Evolutionary conservation across 2,797 vertebrate genomes (phyloP).

Genomic region (Rhynchonycteris naso): DNA sequence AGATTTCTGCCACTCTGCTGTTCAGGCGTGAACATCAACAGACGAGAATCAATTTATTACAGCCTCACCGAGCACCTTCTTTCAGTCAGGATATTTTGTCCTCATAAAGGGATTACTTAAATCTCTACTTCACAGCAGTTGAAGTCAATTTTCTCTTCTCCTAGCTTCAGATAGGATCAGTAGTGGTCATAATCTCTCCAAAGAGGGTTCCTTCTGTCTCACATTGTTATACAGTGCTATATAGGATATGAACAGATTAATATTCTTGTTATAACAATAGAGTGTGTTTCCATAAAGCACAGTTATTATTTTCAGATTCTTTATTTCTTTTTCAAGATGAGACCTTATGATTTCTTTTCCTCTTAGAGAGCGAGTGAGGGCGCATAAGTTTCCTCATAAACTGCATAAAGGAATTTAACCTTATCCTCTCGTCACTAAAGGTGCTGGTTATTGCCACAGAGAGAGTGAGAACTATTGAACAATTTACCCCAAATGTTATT

Average conservation of each 20-base stretch:
- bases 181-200: conserved; percentile 36
- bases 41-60: conserved; percentile 4
- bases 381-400: not conserved
- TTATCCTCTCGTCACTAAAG: conserved; percentile 6
- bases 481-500: not conserved
- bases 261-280: conserved; percentile 35
- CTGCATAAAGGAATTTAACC: not conserved
- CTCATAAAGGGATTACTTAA: conserved; percentile 49
- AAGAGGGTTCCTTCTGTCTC: not conserved
- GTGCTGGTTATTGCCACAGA: not conserved
- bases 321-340: conserved; percentile 43
- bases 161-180: not conserved
- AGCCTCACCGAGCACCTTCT: not conserved
- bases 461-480: not conserved
- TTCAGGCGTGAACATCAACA: not conserved
- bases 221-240: not conserved
- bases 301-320: conserved; percentile 11
- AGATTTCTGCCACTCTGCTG: not conserved
- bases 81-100: conserved; percentile 36
- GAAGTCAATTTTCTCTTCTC: conserved; percentile 58
- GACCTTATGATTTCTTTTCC: conserved; percentile 16
- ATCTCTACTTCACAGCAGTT: conserved; percentile 18
- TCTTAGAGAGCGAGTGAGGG: not conserved
- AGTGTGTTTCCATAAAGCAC: not conserved
- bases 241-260: not conserved